Evolutionary conservation across 1,140 invertebrate species (phyloP).

Genomic region (Teleopsis dalmanni): DNA sequence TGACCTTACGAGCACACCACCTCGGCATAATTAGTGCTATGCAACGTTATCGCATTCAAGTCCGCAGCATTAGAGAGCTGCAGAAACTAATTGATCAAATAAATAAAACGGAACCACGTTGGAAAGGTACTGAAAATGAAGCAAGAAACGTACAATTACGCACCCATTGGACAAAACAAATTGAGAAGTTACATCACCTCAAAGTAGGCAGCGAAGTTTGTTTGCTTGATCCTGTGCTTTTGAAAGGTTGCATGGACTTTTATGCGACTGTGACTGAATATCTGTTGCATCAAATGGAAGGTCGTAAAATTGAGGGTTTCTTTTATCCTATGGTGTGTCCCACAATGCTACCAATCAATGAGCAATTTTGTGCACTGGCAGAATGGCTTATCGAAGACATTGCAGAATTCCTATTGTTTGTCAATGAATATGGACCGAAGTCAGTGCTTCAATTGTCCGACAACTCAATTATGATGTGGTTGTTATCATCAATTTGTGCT

Average conservation of each 20-base stretch:
- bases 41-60: constrained; percentile 75
- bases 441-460: no score
- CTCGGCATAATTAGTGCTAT: constrained; percentile 79
- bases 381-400: constrained; percentile 97
- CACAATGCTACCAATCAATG: constrained; percentile 56
- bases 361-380: constrained; percentile 80
- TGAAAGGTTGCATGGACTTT: constrained; percentile 73
- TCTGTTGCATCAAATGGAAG: constrained; percentile 57
- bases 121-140: constrained; percentile 68
- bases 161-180: constrained; percentile 77
- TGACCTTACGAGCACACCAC: constrained; percentile 89
- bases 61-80: constrained; percentile 77
- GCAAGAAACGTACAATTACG: constrained; percentile 73
- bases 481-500: no score
- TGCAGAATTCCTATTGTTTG: constrained; percentile 87
- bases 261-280: constrained; percentile 78
- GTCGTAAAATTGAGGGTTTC: constrained; percentile 35
- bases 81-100: constrained; percentile 85
- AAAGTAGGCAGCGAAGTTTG: constrained; percentile 85
- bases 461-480: no score
- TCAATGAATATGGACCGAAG: constrained; percentile 81
- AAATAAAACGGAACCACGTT: constrained; percentile 68
- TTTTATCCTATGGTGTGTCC: constrained; percentile 43
- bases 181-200: constrained; percentile 59
- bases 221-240: constrained; percentile 70